phyloP scores from a whole-genome alignment of 2,797 vertebrate genomes.

The Cynodonichthys magdalenae region DNA sequence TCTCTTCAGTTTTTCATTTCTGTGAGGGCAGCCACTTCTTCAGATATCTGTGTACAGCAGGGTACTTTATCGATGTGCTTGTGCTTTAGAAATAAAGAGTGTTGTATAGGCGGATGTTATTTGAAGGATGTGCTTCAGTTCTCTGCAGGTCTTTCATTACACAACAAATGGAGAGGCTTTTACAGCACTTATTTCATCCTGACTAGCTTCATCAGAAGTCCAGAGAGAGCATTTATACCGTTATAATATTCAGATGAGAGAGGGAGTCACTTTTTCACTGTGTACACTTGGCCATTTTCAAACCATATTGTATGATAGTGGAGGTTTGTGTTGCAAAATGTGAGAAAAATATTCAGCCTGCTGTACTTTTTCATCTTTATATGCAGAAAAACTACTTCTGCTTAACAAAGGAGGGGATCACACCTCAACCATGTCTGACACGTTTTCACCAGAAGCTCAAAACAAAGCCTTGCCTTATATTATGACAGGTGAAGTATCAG shows the following conservation, averaged over 20 bases:
- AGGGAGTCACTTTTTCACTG: conserved; percentile 1
- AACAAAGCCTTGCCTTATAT: background rate
- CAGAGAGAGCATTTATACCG: conserved; percentile 16
- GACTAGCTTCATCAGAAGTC: conserved; percentile 6
- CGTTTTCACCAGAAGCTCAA: conserved; percentile 1
- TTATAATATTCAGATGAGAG: conserved; percentile 19
- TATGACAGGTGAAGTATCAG: conserved; percentile 6
- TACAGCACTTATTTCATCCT: conserved; percentile 17
- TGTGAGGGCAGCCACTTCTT: background rate
- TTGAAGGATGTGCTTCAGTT: conserved; percentile 7
- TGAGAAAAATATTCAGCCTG: background rate
- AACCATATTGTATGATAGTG: background rate
- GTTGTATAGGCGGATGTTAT: conserved; percentile 9
- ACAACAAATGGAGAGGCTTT: conserved; percentile 30
- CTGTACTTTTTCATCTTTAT: background rate
- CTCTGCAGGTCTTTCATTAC: conserved; percentile 28
- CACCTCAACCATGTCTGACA: background rate
- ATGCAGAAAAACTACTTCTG: background rate
- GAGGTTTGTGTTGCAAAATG: background rate
- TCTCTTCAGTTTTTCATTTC: background rate
- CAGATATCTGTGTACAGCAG: background rate
- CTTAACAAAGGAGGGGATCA: background rate
- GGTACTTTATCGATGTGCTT: conserved; percentile 18
- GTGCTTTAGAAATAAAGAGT: conserved; percentile 5
- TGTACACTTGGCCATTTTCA: background rate